Base-by-base conservation (phyloP, 2,888 invertebrate genomes). In the Crocallis elinguaria region DNA sequence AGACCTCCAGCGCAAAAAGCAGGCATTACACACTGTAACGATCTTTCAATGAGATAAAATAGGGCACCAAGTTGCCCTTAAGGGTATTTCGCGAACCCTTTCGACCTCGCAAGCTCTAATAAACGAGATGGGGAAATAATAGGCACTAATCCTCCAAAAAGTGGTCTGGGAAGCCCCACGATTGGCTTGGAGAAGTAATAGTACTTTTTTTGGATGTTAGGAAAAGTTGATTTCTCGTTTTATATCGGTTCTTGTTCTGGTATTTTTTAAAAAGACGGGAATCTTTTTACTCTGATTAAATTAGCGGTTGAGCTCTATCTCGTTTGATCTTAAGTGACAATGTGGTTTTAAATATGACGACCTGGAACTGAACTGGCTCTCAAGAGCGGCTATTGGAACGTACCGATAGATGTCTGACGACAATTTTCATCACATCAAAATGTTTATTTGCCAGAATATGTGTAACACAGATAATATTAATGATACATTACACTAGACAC, bases 21-120 rank as follows among this genome's bases (percentile, higher is more conserved):
- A 49, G 27, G 27, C 60, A 57, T 60, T 57, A 60, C 64, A 48
- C 29, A 11, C 39, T 12, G 41, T 57, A 60, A 64, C 62, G 60
- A 52, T 54, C 46, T 60, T 60, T 11, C 62, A 56, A 63, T 63
- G 60, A 62, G 64, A 58, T 62, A 57, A 57, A 58, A 56, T 49
- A 60, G 51, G 54, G 49, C 36, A 42, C 37, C 16, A 30, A 49
- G 45, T 39, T 54, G 57, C 51, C 54, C 43, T 56, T 53, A 36
- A 56, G 51, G 56, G 36, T 52, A 29, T 38, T 42, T 30, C 9
- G 16, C 36, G 32, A 52, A 49, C 57, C 49, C 49, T 62, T 57
- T 53, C 51, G 57, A 46, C 57, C 57, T 48, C 56, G 38, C 16
- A 19, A 35, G 42, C 42, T 21, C 43, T 57, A 50, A 53, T 57